These are phyloP conservation scores for Catharus fuscescens DNA, from an alignment of 2,113 vertebrate genomes.

Conservation along the genomic window DNA sequence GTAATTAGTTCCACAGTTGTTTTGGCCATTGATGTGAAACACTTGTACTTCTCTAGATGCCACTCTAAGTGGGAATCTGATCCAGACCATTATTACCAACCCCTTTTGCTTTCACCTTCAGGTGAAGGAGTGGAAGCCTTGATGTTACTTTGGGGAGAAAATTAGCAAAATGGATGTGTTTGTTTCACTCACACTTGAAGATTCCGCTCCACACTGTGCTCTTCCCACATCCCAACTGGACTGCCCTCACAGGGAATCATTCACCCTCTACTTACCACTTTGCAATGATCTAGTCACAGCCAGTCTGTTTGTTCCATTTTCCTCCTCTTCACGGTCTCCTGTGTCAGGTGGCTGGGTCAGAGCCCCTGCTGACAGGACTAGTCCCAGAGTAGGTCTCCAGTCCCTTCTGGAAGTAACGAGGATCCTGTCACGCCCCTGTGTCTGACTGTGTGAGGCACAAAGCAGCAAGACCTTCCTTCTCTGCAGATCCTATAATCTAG, in stretches of 20 bases:
- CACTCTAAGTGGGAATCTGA: constrained; percentile 18
- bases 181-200: not conserved
- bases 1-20: constrained; percentile 40
- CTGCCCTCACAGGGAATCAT: not conserved
- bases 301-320: not conserved
- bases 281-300: not conserved
- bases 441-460: fast-evolving
- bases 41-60: not conserved
- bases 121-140: not conserved
- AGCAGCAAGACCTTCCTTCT: not conserved
- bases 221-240: not conserved
- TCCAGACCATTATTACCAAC: not conserved
- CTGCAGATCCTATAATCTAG: not conserved
- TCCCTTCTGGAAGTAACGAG: not conserved
- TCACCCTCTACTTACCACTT: not conserved
- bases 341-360: not conserved
- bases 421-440: not conserved
- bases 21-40: constrained; percentile 20
- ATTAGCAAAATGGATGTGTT: not conserved
- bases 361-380: not conserved
- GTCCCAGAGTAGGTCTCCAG: not conserved
- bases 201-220: not conserved
- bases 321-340: not conserved
- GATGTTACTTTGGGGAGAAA: not conserved
- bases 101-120: not conserved